Evolutionary conservation across 2,113 vertebrate genomes (phyloP).

Genomic region (Spheniscus mendiculus): DNA sequence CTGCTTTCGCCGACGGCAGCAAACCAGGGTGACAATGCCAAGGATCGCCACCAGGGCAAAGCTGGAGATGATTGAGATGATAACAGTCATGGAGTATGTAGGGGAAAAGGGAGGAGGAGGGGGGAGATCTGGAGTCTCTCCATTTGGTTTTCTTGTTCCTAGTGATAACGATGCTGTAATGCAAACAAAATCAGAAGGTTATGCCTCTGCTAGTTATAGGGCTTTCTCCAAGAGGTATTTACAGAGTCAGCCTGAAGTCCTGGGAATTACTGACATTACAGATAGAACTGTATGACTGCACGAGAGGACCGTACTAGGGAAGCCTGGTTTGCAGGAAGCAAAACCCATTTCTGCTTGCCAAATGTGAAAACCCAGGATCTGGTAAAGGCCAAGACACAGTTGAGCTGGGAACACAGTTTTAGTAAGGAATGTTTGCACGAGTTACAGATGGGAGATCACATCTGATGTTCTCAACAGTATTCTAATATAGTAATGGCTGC

Average conservation of each 20-base stretch:
- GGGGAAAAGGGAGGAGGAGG: constrained; percentile 75
- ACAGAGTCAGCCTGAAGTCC: not conserved
- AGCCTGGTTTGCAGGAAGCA: not conserved
- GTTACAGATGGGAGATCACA: not conserved
- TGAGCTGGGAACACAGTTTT: not conserved
- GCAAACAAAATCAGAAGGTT: constrained; percentile 17
- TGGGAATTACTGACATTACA: not conserved
- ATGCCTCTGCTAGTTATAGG: not conserved
- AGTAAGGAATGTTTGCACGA: not conserved
- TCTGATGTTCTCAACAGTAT: not conserved
- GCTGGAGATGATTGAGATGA: constrained; percentile 85
- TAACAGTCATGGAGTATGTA: constrained; percentile 90
- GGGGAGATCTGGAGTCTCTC: constrained; percentile 56
- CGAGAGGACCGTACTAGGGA: not conserved
- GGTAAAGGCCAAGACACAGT: not conserved
- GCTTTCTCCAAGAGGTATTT: not conserved
- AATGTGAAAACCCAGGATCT: not conserved
- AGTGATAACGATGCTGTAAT: constrained; percentile 67
- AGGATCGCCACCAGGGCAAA: constrained; percentile 81
- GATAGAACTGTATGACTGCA: not conserved
- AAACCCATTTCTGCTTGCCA: not conserved
- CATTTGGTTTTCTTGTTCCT: constrained; percentile 72
- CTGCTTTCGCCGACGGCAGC: constrained; percentile 81
- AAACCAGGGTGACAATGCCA: constrained; percentile 77
- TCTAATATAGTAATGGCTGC: not conserved